Base-by-base conservation (phyloP, 2,888 invertebrate genomes). In the Cephus runcator region DNA sequence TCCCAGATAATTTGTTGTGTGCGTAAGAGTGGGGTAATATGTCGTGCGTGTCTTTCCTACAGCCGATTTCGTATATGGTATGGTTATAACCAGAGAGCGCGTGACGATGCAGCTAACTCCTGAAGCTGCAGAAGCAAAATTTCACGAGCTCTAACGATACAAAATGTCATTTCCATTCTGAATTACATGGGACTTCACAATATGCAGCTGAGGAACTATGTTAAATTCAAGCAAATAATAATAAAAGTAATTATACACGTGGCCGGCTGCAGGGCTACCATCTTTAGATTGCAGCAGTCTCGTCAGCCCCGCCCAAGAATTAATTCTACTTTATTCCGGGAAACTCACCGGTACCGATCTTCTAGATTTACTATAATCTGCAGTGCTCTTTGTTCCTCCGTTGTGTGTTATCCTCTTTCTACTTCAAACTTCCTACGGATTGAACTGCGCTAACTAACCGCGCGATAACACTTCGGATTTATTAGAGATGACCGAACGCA, bases 201-300 rank as follows among this genome's bases (percentile, higher is more conserved):
- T 56, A 56, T 56, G 56, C 56, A 23, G 23, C 6, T 2, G 56
- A 56, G 23, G 9, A 40, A 23, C 23, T 56, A 56, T 56, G 56
- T 9, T 56, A 71, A 34, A 71, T 31, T 34, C 4, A 31, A 40
- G 68, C n/a, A 76, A 71, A 76, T 31, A 76, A 69, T 40, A 76
- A 79, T 68, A 74, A 73, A 74, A 75, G 73, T 76, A 77, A 69
- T 77, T 69, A 75, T 75, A 78, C 82, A 82, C 83, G 83, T 82
- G 80, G 82, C 77, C 80, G 81, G 76, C 74, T 75, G 75, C 78
- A 75, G 71, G 75, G 56, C 69, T 79, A 79, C 69, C 78, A 78
- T 78, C 74, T 75, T 82, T 76, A 69, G 40, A 35, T 69, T 40
- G 56, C 31, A 31, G 35, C 31, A 69, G 69, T 73, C 56, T 33